These are phyloP conservation scores for Coenonympha arcania DNA, from an alignment of 2,888 invertebrate genomes.

Conservation along the genomic window DNA sequence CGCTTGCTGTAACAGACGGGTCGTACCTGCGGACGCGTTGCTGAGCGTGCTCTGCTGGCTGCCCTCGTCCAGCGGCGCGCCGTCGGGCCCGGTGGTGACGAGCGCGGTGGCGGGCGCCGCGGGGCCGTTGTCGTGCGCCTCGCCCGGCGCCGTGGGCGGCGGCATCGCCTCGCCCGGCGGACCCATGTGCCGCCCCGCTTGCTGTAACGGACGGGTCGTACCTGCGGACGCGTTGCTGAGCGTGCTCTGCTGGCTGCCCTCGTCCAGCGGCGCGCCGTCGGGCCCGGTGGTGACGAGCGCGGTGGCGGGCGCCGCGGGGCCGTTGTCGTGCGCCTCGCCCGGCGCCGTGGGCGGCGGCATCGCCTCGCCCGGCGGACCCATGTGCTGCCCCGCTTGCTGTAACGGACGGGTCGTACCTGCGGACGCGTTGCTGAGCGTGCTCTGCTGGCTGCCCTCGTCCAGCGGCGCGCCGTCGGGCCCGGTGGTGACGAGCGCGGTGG, in stretches of 20 bases:
- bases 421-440: slow-evolving; percentile 93
- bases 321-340: slow-evolving; percentile 72
- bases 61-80: slow-evolving; percentile 89
- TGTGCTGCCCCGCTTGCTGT: no score
- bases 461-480: slow-evolving; percentile 91
- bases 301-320: slow-evolving; percentile 82
- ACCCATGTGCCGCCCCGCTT: slow-evolving; percentile 75
- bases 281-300: slow-evolving; percentile 92
- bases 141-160: slow-evolving; percentile 76
- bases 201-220: no score
- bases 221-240: slow-evolving; percentile 94
- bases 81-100: slow-evolving; percentile 92
- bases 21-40: slow-evolving; percentile 90
- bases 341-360: slow-evolving; percentile 80
- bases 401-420: slow-evolving; percentile 79
- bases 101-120: slow-evolving; percentile 86
- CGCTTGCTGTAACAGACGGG: no score
- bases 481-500: slow-evolving; percentile 90
- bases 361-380: slow-evolving; percentile 66
- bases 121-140: slow-evolving; percentile 76
- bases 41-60: slow-evolving; percentile 94
- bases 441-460: slow-evolving; percentile 94
- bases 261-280: slow-evolving; percentile 90
- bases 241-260: slow-evolving; percentile 94
- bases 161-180: slow-evolving; percentile 71